Base-by-base conservation (phyloP, 2,888 invertebrate genomes). In the Odontocolon sp. region DNA sequence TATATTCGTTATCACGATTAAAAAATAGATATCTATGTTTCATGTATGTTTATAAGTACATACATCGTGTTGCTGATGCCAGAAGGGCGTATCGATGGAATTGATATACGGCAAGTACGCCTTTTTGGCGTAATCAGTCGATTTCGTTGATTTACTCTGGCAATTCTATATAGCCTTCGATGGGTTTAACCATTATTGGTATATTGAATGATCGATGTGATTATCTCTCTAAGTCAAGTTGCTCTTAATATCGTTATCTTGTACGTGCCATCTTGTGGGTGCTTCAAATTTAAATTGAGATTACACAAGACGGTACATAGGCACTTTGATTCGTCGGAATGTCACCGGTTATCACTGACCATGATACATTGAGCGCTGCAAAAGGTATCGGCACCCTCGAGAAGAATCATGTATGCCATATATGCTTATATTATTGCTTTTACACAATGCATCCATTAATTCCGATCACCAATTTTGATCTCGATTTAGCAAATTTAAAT, bases 241-340 rank as follows among this genome's bases (percentile, higher is more conserved):
- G 52, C 42, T 18, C 36, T 6, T 47, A n/a, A n/a, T 8, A 18
- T 26, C 50, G 75, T 81, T 83, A 84, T 84, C 84, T 45, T 67
- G 78, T 81, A 83, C 80, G 79, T 82, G 82, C 73, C 75, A 80
- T 80, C 80, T 71, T 31, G 61, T 31, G 18, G 59, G 67, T 77
- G 31, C 54, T 38, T n/a, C 33, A 14, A 59, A 57, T 59, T 16
- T 28, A 36, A 52, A 52, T 38, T 59, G 36, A 36, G 33, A 73
- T 67, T 33, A 59, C 59, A 59, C 21, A 38, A 59, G 40, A 52
- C 31, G 50, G 52, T 42, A 52, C 50, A 54, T 31, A 52, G 21
- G 63, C 9, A 56, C 56, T 71, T 64, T 61, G 52, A 54, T 61
- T 40, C 61, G 61, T 38, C 21, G 4, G 8, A 18, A 18, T 31